Evolutionary conservation across 2,888 invertebrate genomes (phyloP), one percentile per base, ranked within the genome.

Genomic region (Protodeltote pygarga): DNA sequence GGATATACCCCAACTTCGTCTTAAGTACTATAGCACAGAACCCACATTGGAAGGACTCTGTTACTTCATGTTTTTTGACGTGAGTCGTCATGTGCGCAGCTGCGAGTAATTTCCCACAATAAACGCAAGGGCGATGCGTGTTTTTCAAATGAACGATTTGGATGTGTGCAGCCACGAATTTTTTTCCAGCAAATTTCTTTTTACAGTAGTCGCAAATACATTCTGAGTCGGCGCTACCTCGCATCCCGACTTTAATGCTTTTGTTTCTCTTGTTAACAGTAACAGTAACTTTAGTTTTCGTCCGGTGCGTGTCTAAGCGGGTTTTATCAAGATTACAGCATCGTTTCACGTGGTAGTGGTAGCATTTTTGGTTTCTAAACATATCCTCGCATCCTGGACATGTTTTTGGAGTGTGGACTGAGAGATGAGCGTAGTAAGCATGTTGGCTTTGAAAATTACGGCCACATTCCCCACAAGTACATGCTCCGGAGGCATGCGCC

Each of bases 171-270:
- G 76, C 68, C 0, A 91, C 74, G 35, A 83, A 87, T 19, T 82
- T 88, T 53, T 87, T 90, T 0, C 81, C 84, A 0, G 83, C 77
- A 42, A 87, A 89, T 5, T 65, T 85, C 42, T 90, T 91, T 0
- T 81, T 77, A 21, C 91, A 91, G 35, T 89, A 83, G 46, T 90
- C 87, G 11, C 91, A 91, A 5, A 84, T 75, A 35, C 88, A 88
- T 63, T 83, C 79, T 0, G 69, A 77, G 3, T 79, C 62, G 0
- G 77, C 67, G 5, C 87, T 83, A 0, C 89, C 89, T 13, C 85
- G 68, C 24, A 83, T 47, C 0, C 89, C 88, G 0, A 86, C 86
- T 65, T 75, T 81, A 0, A 85, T 59, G 13, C 57, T 75, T 11
- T 65, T 77, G n/a, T 83, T 74, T 11, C 60, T 73, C 40, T 81